These are phyloP conservation scores for Carassius carassius DNA, from an alignment of 2,113 vertebrate species.

Conservation along the genomic window DNA sequence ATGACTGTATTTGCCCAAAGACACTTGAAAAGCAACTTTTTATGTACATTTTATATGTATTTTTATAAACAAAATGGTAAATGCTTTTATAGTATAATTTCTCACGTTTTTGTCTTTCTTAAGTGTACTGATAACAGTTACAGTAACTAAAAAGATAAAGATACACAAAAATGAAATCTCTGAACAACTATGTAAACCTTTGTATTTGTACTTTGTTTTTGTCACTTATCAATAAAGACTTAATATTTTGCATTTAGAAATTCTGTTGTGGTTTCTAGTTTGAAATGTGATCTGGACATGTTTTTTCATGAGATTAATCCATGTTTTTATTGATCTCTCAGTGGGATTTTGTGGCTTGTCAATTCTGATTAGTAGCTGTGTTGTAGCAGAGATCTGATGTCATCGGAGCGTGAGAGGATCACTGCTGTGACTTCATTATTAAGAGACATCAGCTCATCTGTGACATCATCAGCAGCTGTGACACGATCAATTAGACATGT, in stretches of 20 bases:
- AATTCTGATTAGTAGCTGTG: background rate
- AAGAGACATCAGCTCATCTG: background rate
- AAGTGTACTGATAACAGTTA: background rate
- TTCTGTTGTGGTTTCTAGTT: background rate
- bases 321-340: background rate
- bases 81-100: background rate
- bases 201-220: too few species aligned
- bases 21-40: too few species aligned
- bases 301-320: background rate
- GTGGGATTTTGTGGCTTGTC: background rate
- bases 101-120: too few species aligned
- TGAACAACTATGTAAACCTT: too few species aligned
- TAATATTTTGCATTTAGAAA: background rate
- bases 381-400: background rate
- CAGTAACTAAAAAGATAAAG: too few species aligned
- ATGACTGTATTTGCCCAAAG: background rate
- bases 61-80: too few species aligned
- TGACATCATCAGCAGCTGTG: conserved; percentile 33
- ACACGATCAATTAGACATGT: conserved; percentile 34
- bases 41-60: too few species aligned
- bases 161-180: background rate
- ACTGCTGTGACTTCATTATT: conserved; percentile 53
- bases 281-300: background rate
- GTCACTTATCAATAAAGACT: background rate
- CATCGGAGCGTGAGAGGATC: conserved; percentile 16